Base-by-base conservation (phyloP, 1,140 invertebrate genomes). In the Gonatopus flavifemur region DNA sequence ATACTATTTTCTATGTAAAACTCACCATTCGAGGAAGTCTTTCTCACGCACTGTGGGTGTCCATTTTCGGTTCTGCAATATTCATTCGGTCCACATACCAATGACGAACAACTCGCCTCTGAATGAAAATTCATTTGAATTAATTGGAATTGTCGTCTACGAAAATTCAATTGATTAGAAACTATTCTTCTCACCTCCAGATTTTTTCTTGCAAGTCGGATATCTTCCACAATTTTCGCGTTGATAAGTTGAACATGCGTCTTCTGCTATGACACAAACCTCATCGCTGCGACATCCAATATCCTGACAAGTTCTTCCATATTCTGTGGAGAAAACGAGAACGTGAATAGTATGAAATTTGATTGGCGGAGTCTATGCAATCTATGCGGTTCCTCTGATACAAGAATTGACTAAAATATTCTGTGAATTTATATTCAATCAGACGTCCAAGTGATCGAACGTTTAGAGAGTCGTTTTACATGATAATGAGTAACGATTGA, bases 241-340 rank as follows among this genome's bases (percentile, higher is more conserved):
- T 24, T 74, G 69, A 37, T 74, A 72, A 52, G 75, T 80, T 3
- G 79, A 77, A 67, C 88, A 89, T 2, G 85, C 84, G 61, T 89
- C 86, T 55, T 86, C 84, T 15, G 80, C 83, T 67, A 90, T 82
- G n/a, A 88, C 81, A 66, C 88, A 89, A 44, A 81, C 80, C 73
- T 90, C 83, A 52, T 78, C 86, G 59, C 82, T 86, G 19, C 82
- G 72, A 62, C 88, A 90, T 41, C 87, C 87, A 58, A 90, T 90
- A 63, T 90, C 88, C 57, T 82, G 83, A 68, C 88, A 90, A 10
- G 80, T 81, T 57, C 88, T 81, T 40, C 88, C 88, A 69, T 88
- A 90, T 77, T 89, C 87, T 89, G 69, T 3, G 77, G 80, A 66
- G 53, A 67, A 52, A 57, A 58, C 31, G n/a, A 40, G n/a, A n/a